Evolutionary conservation across 2,797 vertebrate genomes (phyloP), one percentile per base, ranked within the genome.

Genomic region (Danio jaintianensis): DNA sequence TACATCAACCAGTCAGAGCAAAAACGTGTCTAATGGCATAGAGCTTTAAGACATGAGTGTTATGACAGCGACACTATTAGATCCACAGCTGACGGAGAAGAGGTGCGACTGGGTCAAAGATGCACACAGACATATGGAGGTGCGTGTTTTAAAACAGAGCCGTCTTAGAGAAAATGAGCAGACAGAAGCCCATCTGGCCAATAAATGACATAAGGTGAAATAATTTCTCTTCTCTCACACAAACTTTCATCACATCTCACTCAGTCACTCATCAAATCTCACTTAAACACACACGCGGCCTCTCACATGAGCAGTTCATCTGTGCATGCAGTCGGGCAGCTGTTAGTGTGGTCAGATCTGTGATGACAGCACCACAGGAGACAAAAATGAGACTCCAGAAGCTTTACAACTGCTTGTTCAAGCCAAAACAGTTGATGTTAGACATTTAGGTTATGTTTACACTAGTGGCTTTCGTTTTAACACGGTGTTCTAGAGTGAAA

Each of bases 161-260:
- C 45, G 70, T 36, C 56, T 47, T 53, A 43, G 36, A 38, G 29
- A 75, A 61, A 5, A 56, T 20, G 11, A 38, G 58, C 16, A 50
- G 72, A 75, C 72, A 62, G 45, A 47, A 62, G 58, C 43, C 56
- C 56, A 61, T 75, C 72, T 47, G 42, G 71, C 42, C 1, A 40
- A 70, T 18, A 50, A 70, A 53, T 55, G 20, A 20, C 68, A 18
- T 15, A 43, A 40, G 42, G 48, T 7, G 16, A 68, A 71, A 47
- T 59, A 55, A 59, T 59, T 42, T 22, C 36, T 20, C 40, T 72
- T 59, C 15, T 56, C 52, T 59, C 43, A 61, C 22, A 36, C 13
- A 48, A 50, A 75, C n/a, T 18, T 53, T 63, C 48, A 74, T 70
- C 77, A 62, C 53, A 68, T 64, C 79, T 59, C 58, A 69, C 64